Percentiles rank a stretch among this genome's conserved stretches.
Conservation (phyloP, 2,113 vertebrate genomes). For the Camelus bactrianus region DNA sequence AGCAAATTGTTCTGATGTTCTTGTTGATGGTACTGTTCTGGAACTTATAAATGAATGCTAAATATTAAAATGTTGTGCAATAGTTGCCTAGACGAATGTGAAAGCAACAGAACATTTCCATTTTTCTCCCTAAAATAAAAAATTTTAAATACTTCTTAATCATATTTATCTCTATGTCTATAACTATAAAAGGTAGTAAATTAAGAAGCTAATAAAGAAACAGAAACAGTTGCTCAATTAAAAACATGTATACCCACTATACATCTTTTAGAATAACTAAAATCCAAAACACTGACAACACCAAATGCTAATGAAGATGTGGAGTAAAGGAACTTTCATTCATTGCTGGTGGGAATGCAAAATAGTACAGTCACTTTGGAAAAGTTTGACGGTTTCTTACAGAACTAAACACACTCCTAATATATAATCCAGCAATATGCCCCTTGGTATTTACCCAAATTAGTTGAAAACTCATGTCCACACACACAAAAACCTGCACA, state of each 20-base stretch:
- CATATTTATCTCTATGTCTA: background rate
- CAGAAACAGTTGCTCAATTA: background rate
- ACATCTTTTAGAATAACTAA: background rate
- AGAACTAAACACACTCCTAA: background rate
- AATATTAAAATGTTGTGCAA: background rate
- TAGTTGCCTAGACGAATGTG: background rate
- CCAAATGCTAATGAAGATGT: background rate
- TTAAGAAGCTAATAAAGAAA: background rate
- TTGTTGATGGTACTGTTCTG: background rate
- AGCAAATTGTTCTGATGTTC: background rate
- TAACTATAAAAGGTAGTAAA: background rate
- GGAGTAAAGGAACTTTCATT: background rate
- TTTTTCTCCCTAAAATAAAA: background rate
- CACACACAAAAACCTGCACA: background rate
- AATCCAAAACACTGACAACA: background rate
- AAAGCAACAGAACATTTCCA: background rate
- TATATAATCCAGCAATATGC: background rate
- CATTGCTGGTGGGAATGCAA: background rate
- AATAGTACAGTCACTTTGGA: background rate
- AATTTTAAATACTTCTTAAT: background rate
- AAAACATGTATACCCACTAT: background rate
- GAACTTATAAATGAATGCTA: background rate
- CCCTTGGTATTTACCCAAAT: background rate
- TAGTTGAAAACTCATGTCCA: background rate
- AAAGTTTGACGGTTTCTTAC: background rate